Conservation (phyloP, 2,888 invertebrate genomes). For the Siphlonurus alternatus region DNA sequence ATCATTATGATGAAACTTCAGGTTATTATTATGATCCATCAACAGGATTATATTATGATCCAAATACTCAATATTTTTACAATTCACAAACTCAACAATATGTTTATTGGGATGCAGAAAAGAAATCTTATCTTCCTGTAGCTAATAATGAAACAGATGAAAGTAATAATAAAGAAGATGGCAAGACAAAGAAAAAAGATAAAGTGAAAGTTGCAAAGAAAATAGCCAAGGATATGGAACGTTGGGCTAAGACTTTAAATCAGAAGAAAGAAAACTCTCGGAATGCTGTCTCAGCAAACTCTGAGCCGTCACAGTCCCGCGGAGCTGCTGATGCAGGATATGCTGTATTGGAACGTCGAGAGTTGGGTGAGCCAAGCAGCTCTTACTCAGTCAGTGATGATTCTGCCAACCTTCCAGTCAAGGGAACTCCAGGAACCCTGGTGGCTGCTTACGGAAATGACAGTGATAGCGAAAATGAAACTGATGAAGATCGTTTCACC, state of each 20-base stretch:
- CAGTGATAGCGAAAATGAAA: constrained; percentile 53
- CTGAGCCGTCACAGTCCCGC: constrained; percentile 26
- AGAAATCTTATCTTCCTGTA: constrained; percentile 26
- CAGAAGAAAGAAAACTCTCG: constrained; percentile 70
- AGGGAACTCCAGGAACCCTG: constrained; percentile 26
- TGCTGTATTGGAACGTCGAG: constrained; percentile 71
- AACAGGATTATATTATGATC: constrained; percentile 92
- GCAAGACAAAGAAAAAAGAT: constrained; percentile 53
- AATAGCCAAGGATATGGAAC: constrained; percentile 87
- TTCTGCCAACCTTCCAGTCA: not conserved
- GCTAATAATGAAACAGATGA: constrained; percentile 20
- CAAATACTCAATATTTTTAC: constrained; percentile 90
- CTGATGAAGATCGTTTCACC: constrained; percentile 35
- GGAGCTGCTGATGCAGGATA: constrained; percentile 88
- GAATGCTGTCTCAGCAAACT: constrained; percentile 13
- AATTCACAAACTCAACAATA: constrained; percentile 82
- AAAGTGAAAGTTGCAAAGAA: constrained; percentile 96
- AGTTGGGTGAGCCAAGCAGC: constrained; percentile 16
- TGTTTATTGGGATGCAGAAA: constrained; percentile 77
- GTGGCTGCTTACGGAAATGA: constrained; percentile 62
- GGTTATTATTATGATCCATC: constrained; percentile 91
- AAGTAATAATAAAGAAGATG: constrained; percentile 25
- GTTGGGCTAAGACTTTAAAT: constrained; percentile 94
- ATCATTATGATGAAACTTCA: constrained; percentile 85
- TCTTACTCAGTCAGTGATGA: not conserved